Conservation (phyloP, 2,113 vertebrate species). For the Atractosteus spatula region DNA sequence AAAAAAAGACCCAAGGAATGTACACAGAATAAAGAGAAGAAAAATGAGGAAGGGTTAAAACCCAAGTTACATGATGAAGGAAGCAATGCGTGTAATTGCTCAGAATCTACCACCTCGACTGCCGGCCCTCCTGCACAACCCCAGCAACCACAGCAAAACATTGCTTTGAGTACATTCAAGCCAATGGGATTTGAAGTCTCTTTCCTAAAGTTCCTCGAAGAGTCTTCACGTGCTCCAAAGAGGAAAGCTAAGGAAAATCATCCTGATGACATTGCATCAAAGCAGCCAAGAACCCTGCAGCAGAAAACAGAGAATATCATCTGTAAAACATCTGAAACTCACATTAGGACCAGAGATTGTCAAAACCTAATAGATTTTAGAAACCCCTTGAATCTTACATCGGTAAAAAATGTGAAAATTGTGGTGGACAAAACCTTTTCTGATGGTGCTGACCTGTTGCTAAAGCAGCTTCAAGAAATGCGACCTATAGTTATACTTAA, state of each 20-base stretch:
- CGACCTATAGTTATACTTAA: constrained; percentile 79
- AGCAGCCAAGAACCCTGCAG: constrained; percentile 51
- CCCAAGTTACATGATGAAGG: constrained; percentile 41
- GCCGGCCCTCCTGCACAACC: constrained; percentile 47
- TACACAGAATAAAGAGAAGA: constrained; percentile 39
- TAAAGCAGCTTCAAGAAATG: constrained; percentile 94
- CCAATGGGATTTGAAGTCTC: constrained; percentile 97
- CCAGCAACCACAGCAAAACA: constrained; percentile 62
- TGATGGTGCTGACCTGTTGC: constrained; percentile 65
- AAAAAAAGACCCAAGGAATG: constrained; percentile 61
- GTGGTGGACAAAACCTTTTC: constrained; percentile 76
- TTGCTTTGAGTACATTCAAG: constrained; percentile 84
- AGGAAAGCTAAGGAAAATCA: constrained; percentile 62
- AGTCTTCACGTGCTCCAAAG: constrained; percentile 76
- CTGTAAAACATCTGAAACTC: constrained; percentile 28
- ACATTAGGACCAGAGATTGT: constrained; percentile 51
- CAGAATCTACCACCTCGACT: constrained; percentile 70
- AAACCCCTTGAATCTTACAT: constrained; percentile 77
- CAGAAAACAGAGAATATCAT: constrained; percentile 30
- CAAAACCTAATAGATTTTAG: constrained; percentile 77
- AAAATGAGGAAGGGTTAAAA: constrained; percentile 43
- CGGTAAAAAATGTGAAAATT: constrained; percentile 78
- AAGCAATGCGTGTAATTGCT: constrained; percentile 54
- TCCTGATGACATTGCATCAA: constrained; percentile 49
- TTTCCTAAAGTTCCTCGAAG: constrained; percentile 90